Percentiles rank a stretch among this genome's conserved stretches.
These are phyloP conservation scores for Rotaria macrura DNA, from an alignment of 2,888 invertebrate genomes.

Conservation along the genomic window DNA sequence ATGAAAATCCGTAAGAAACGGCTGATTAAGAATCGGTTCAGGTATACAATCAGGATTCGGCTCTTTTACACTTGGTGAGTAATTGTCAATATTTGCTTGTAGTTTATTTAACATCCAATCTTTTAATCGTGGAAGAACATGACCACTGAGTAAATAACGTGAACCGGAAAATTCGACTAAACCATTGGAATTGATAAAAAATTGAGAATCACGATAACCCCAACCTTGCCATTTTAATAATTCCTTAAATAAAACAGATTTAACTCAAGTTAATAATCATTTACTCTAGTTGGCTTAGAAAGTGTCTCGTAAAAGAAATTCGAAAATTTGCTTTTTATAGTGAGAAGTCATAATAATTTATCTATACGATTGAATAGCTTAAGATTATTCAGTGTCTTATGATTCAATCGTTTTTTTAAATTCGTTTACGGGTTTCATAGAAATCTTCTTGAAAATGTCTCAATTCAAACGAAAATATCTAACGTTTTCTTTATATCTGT, in stretches of 20 bases:
- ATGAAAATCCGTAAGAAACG: conserved; percentile 57
- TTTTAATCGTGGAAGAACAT: conserved; percentile 64
- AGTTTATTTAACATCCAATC: conserved; percentile 68
- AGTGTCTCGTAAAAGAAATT: no score
- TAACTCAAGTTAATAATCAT: no score
- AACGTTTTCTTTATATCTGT: no score
- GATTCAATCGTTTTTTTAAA: no score
- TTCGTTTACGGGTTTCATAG: no score
- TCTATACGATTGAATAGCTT: no score
- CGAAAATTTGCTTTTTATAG: no score
- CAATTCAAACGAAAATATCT: no score
- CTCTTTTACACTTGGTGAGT: conserved; percentile 51
- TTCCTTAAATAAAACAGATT: background rate
- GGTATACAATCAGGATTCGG: conserved; percentile 58
- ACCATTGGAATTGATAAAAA: conserved; percentile 58
- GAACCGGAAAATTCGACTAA: conserved; percentile 71
- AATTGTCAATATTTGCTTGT: conserved; percentile 56
- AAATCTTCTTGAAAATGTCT: no score
- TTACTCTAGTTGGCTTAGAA: no score
- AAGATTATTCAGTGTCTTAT: no score
- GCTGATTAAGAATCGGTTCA: conserved; percentile 57
- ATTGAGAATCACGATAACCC: conserved; percentile 94
- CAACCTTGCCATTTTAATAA: conserved; percentile 59
- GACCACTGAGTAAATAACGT: conserved; percentile 57
- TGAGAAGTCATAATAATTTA: no score